phyloP scores from a whole-genome alignment of 2,797 vertebrate genomes.

The Hoplostethus mediterraneus region DNA sequence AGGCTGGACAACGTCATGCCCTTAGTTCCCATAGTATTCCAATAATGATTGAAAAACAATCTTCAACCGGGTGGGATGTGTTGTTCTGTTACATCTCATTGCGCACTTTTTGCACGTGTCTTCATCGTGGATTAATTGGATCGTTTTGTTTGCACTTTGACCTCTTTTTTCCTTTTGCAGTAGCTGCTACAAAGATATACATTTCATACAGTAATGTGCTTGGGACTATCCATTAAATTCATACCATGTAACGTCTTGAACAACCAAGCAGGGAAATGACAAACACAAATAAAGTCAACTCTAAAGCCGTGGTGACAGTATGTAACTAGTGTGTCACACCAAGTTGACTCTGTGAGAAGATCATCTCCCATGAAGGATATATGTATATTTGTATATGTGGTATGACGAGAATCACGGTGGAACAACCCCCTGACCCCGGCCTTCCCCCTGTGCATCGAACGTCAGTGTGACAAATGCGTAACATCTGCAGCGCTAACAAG shows the following conservation, averaged over 20 bases:
- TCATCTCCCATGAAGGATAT: conserved; percentile 8
- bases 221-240: too few species aligned
- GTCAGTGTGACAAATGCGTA: conserved; percentile 67
- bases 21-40: conserved; percentile 9
- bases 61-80: background rate
- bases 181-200: background rate
- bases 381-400: conserved; percentile 8
- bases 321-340: conserved; percentile 2
- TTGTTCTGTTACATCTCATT: background rate
- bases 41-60: conserved; percentile 8
- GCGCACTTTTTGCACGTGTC: background rate
- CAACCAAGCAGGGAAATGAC: background rate
- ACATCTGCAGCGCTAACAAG: conserved; percentile 68
- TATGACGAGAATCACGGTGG: conserved; percentile 25
- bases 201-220: background rate
- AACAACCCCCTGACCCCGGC: conserved; percentile 44
- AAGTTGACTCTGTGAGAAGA: background rate
- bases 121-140: background rate
- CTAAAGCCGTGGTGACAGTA: background rate
- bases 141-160: background rate
- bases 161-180: background rate
- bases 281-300: background rate
- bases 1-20: conserved; percentile 18
- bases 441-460: conserved; percentile 47
- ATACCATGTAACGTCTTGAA: too few species aligned